These are phyloP conservation scores for Drosophila maculinotata DNA, from an alignment of 2,888 invertebrate species.

Conservation along the genomic window DNA sequence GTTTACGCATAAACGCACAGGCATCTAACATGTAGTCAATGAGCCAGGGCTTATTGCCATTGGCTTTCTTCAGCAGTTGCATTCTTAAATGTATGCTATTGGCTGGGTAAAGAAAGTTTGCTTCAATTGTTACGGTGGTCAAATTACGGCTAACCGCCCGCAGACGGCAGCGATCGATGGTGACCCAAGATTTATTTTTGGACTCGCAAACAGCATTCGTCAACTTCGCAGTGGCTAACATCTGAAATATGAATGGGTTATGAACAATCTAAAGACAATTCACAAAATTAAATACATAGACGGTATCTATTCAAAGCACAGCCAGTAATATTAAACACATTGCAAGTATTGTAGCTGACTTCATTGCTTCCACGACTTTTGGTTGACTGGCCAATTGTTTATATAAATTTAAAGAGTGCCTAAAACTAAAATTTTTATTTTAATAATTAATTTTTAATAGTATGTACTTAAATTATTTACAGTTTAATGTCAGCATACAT, in stretches of 20 bases:
- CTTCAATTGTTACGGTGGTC: constrained; percentile 10
- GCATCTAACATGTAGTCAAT: neutral
- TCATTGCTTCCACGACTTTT: neutral
- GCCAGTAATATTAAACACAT: neutral
- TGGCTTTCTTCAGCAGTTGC: constrained; percentile 14
- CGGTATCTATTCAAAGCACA: neutral
- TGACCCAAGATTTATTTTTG: constrained; percentile 22
- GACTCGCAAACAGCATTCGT: constrained; percentile 29
- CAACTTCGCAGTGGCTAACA: constrained; percentile 5
- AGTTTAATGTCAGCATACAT: no score
- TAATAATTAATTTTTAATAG: neutral
- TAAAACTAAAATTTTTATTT: no score
- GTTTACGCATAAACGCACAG: constrained; percentile 2
- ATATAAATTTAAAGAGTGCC: no score
- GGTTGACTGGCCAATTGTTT: neutral
- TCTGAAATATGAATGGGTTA: neutral
- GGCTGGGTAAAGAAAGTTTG: neutral
- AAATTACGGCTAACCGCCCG: constrained; percentile 5
- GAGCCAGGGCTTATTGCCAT: constrained; percentile 26
- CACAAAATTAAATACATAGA: neutral
- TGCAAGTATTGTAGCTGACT: no score
- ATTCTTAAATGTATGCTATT: neutral
- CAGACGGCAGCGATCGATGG: constrained; percentile 9
- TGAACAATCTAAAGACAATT: no score
- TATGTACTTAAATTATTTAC: no score